Percentiles rank a stretch among this genome's conserved stretches.
Conservation (phyloP, 2,797 vertebrate genomes). For the Aphelocoma californica region DNA sequence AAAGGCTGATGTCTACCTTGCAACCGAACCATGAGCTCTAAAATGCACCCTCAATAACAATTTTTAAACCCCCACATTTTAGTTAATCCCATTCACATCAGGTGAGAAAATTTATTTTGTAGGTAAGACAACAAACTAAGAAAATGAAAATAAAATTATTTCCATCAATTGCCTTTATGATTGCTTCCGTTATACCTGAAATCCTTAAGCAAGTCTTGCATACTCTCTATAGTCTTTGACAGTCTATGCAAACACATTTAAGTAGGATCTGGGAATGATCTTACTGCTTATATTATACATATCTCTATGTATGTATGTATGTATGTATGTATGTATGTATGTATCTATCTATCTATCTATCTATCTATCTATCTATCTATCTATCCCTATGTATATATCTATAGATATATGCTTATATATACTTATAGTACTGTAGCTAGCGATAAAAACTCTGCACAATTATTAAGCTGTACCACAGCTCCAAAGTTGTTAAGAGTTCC, state of each 20-base stretch:
- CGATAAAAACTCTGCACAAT: background rate
- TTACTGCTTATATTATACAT: background rate
- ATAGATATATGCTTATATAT: background rate
- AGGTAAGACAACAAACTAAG: background rate
- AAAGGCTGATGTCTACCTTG: background rate
- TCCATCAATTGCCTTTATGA: background rate
- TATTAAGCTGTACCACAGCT: background rate
- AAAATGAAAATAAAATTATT: background rate
- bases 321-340: too few relatives aligned
- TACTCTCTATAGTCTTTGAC: background rate
- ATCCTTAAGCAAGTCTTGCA: background rate
- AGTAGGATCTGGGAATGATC: background rate
- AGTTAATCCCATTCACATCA: background rate
- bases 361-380: too few relatives aligned
- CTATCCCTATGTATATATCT: too few relatives aligned
- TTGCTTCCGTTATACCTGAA: background rate
- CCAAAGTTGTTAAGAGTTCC: background rate
- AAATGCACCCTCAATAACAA: background rate
- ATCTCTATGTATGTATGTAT: too few relatives aligned
- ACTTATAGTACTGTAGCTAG: background rate
- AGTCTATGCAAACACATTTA: background rate
- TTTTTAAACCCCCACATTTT: accelerated
- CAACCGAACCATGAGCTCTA: background rate
- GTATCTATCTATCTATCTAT: too few relatives aligned
- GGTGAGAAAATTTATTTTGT: background rate